Evolutionary conservation across 2,113 vertebrate species (phyloP), one percentile per base, ranked within the genome.

Genomic region (Macrotis lagotis): DNA sequence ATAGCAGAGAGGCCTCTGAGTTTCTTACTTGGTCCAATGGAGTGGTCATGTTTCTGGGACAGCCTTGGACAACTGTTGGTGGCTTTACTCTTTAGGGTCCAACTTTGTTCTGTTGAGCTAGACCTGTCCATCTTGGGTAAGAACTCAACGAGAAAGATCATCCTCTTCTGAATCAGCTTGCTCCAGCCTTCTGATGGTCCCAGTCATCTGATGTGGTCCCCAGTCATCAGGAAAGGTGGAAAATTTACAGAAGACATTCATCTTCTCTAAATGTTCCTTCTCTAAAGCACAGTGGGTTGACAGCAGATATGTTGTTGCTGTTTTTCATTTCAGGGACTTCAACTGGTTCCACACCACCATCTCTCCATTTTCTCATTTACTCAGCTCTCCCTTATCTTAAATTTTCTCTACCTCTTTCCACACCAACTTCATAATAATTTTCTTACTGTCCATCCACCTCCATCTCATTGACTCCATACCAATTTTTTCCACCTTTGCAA

Each of bases 21-120:
- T 44, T 83, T 44, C 66, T 83, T 19, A n/a, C 1, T 83, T 83
- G 66, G 95, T 51, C 94, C 94, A 47, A 49, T 22, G 88, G 92
- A 95, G 88, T 93, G 93, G 83, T 94, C 93, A 88, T 24, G 3
- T 94, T 91, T 96, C 51, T 94, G 92, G 89, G 90, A 51, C 89
- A 51, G 25, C 66, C 52, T 95, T 66, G 88, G 93, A 66, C 48
- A 59, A 90, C 83, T 48, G 90, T 53, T 91, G 89, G 83, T 48
- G 52, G 52, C 50, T 88, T 0, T 93, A 83, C 93, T 91, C n/a
- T 59, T 93, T 88, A 44, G 89, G 48, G 52, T 14, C 0, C 19
- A 83, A 44, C 44, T 83, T 83, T 44, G 47, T 90, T 96, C 88
- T 51, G 26, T 52, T 83, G 26, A 6, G 50, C 22, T 83, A n/a